These are phyloP conservation scores for Sebastes kiyomatsui DNA, from an alignment of 2,797 vertebrate species.

Conservation along the genomic window DNA sequence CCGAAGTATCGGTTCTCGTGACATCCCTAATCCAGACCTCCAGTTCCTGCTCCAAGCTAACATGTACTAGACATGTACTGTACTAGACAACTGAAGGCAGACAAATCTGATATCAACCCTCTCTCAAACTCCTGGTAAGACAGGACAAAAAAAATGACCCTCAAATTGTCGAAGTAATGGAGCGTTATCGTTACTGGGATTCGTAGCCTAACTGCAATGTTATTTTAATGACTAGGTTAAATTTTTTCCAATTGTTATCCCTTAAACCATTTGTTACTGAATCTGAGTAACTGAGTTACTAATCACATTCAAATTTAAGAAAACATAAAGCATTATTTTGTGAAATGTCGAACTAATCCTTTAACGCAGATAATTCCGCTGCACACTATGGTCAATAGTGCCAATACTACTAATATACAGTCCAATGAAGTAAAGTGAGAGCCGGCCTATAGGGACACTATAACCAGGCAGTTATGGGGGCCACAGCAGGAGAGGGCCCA, in stretches of 20 bases:
- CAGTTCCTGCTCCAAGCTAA: too few relatives aligned
- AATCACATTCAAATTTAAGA: neutral
- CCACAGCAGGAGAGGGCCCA: conserved; percentile 13
- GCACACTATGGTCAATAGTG: neutral
- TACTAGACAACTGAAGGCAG: neutral
- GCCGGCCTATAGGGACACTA: neutral
- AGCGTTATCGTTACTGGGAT: neutral
- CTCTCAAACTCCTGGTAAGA: neutral
- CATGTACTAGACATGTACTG: too few relatives aligned
- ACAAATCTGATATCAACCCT: neutral
- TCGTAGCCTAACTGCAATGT: too few relatives aligned
- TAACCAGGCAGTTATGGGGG: neutral
- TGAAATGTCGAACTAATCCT: neutral
- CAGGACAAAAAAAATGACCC: too few relatives aligned
- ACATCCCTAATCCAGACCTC: too few relatives aligned
- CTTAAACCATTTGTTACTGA: neutral
- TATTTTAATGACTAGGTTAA: neutral
- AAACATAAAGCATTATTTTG: neutral
- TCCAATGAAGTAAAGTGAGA: neutral
- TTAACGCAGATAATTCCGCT: neutral
- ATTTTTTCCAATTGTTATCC: neutral
- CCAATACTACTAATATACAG: neutral
- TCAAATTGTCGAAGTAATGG: neutral
- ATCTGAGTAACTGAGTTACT: too few relatives aligned
- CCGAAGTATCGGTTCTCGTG: too few relatives aligned